These are phyloP conservation scores for Tetramorium parvispinum DNA, from an alignment of 1,140 invertebrate species.

Conservation along the genomic window DNA sequence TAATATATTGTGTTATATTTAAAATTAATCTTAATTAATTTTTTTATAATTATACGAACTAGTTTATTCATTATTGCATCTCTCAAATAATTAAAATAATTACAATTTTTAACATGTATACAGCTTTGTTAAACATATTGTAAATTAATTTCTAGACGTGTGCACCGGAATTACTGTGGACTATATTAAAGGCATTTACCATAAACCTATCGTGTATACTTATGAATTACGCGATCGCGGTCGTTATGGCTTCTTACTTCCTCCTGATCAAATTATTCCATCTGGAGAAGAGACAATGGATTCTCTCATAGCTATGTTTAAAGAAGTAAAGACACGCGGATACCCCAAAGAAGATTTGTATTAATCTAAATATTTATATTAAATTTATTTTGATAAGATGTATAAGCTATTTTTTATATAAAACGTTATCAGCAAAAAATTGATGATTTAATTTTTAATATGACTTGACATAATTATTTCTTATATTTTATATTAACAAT, in stretches of 20 bases:
- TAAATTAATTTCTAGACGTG: slow-evolving; percentile 82
- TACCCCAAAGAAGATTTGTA: background rate
- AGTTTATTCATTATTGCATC: background rate
- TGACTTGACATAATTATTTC: background rate
- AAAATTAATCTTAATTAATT: background rate
- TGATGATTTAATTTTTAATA: background rate
- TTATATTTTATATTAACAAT: background rate
- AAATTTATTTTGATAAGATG: background rate
- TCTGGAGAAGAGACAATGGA: slow-evolving; percentile 90
- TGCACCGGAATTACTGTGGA: slow-evolving; percentile 90
- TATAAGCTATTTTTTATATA: background rate
- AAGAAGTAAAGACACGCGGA: slow-evolving; percentile 81
- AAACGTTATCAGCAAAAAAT: background rate
- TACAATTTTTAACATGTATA: background rate
- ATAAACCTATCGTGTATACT: slow-evolving; percentile 90
- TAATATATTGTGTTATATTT: background rate
- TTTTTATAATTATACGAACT: background rate
- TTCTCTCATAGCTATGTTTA: slow-evolving; percentile 87
- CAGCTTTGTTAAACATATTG: background rate
- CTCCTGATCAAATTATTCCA: slow-evolving; percentile 89
- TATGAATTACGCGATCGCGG: slow-evolving; percentile 91
- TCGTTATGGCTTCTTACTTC: slow-evolving; percentile 91
- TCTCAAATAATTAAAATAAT: background rate
- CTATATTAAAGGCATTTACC: slow-evolving; percentile 89
- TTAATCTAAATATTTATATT: background rate